Conservation (phyloP, 1,140 invertebrate species). For the Popillia japonica region DNA sequence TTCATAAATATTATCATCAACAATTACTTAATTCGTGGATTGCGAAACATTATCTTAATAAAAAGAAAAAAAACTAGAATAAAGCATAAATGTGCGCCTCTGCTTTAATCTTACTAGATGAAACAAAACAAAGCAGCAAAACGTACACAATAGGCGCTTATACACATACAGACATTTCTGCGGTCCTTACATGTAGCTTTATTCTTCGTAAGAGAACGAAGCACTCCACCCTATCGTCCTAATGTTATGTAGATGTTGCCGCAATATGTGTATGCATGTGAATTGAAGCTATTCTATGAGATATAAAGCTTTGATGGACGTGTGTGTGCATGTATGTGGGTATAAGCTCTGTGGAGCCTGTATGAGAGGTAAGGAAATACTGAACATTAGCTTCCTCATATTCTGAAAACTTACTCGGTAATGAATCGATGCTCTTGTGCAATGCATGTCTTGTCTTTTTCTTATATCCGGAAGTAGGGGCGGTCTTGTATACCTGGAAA, state of each 20-base stretch:
- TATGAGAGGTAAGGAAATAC: not conserved
- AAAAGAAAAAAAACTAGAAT: too few relatives aligned
- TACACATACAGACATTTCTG: conserved; percentile 1
- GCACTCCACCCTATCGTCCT: not conserved
- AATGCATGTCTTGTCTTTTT: not conserved
- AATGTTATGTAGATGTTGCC: conserved; percentile 35
- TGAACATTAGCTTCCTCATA: not conserved
- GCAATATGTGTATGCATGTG: conserved; percentile 9
- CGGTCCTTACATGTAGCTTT: conserved; percentile 2
- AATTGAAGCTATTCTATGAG: not conserved
- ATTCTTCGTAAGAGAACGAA: not conserved
- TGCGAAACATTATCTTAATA: too few relatives aligned
- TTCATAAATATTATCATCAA: too few relatives aligned
- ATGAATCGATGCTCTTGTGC: not conserved
- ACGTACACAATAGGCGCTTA: not conserved
- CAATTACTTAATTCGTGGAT: too few relatives aligned
- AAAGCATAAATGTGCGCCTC: not conserved
- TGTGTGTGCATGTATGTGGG: not conserved
- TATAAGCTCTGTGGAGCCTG: not conserved
- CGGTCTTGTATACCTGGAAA: not conserved
- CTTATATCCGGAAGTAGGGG: not conserved
- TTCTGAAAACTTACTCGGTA: conserved; percentile 11
- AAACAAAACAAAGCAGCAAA: not conserved
- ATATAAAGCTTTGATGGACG: not conserved
- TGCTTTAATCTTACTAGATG: not conserved